Percentiles rank a stretch among this genome's conserved stretches.
Evolutionary conservation across 2,888 invertebrate species (phyloP).

Genomic region (Melieria omissa): DNA sequence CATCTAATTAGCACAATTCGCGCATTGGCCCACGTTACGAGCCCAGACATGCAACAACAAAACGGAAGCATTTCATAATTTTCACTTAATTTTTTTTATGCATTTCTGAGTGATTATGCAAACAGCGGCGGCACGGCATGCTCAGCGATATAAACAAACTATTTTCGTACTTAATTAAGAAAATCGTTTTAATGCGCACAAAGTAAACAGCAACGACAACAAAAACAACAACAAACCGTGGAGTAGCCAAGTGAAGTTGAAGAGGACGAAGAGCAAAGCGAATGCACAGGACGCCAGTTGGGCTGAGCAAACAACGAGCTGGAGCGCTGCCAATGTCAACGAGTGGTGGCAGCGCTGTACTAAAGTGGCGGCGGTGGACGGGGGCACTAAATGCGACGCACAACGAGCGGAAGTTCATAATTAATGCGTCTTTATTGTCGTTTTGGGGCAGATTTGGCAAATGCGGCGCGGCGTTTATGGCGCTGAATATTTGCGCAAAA

Average conservation of each 20-base stretch:
- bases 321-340: too few relatives aligned
- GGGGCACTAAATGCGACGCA: neutral
- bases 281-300: neutral
- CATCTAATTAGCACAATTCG: too few relatives aligned
- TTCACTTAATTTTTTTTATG: neutral
- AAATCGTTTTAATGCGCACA: slow-evolving; percentile 21
- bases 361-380: too few relatives aligned
- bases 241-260: neutral
- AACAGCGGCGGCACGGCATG: neutral
- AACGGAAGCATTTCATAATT: neutral
- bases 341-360: too few relatives aligned
- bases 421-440: slow-evolving; percentile 3
- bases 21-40: too few relatives aligned
- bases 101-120: neutral
- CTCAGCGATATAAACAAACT: slow-evolving; percentile 19
- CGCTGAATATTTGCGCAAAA: too few relatives aligned
- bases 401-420: slow-evolving; percentile 17
- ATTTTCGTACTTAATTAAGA: slow-evolving; percentile 32
- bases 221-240: neutral
- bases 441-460: neutral
- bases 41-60: too few relatives aligned
- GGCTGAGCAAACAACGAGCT: neutral
- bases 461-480: too few relatives aligned
- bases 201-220: neutral
- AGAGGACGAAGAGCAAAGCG: neutral